These are phyloP conservation scores for Axinella damicornis DNA, from an alignment of 37 sponge, comb jelly and placozoan species.

Conservation along the genomic window DNA sequence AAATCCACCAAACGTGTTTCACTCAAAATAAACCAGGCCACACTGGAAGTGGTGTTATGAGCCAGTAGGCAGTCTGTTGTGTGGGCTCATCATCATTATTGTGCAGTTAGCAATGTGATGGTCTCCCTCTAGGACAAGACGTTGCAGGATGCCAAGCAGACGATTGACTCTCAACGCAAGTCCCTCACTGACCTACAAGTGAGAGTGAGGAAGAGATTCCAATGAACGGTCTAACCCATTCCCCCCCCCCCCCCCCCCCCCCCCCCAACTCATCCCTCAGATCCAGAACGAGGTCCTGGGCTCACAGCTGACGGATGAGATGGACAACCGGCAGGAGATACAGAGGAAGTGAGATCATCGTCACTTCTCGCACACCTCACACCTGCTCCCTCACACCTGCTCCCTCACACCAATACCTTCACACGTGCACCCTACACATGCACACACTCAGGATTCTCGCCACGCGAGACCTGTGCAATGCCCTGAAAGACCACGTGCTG, in stretches of 20 bases:
- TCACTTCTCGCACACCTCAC: too few species aligned
- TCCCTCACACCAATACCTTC: slow-evolving; percentile 2
- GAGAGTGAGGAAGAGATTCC: slow-evolving; percentile 11
- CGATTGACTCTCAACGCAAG: slow-evolving; percentile 46
- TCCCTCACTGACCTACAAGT: slow-evolving; percentile 66
- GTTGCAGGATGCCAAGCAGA: slow-evolving; percentile 53
- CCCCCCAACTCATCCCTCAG: background rate
- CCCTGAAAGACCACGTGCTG: slow-evolving; percentile 81
- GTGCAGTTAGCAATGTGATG: too few species aligned
- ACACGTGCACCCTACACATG: background rate
- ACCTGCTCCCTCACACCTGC: background rate
- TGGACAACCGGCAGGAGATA: slow-evolving; percentile 72
- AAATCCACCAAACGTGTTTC: too few species aligned
- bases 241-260: too few species aligned
- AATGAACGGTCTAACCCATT: too few species aligned
- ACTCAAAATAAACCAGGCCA: too few species aligned
- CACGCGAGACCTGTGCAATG: slow-evolving; percentile 87
- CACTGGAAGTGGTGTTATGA: too few species aligned
- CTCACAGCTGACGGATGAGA: slow-evolving; percentile 53
- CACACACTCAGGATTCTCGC: slow-evolving; percentile 49
- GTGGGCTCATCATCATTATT: too few species aligned
- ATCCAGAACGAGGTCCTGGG: slow-evolving; percentile 46
- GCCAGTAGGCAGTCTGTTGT: too few species aligned
- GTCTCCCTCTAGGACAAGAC: slow-evolving; percentile 55
- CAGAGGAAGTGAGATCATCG: slow-evolving; percentile 48